Percentiles rank a stretch among this genome's conserved stretches.
Evolutionary conservation across 2,797 vertebrate genomes (phyloP).

Genomic region (Simalia tracyae): DNA sequence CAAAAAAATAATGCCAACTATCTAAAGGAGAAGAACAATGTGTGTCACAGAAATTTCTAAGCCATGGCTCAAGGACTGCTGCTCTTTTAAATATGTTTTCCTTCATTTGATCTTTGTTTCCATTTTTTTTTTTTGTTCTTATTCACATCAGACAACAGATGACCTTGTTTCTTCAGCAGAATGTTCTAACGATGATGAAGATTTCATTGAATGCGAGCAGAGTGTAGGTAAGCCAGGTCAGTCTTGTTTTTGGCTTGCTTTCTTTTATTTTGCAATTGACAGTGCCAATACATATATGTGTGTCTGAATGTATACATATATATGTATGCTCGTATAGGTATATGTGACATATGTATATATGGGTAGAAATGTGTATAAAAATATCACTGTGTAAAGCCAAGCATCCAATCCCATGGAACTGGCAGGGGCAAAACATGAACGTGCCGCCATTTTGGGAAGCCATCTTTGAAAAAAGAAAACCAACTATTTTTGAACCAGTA

Average conservation of each 20-base stretch:
- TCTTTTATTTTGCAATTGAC: constrained; percentile 83
- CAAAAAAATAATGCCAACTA: not conserved
- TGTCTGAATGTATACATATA: constrained; percentile 68
- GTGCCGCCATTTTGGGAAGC: constrained; percentile 39
- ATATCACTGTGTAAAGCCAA: constrained; percentile 76
- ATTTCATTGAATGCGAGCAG: constrained; percentile 96
- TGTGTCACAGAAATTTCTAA: not conserved
- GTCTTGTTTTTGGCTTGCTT: constrained; percentile 88
- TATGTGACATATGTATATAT: constrained; percentile 64
- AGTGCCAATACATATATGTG: constrained; percentile 73
- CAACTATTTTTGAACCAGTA: constrained; percentile 22
- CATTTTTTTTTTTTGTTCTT: constrained; percentile 19
- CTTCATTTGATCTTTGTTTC: constrained; percentile 38
- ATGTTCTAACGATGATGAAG: constrained; percentile 98
- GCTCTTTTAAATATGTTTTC: not conserved
- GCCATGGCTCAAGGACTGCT: not conserved
- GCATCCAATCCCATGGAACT: constrained; percentile 93
- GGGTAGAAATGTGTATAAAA: constrained; percentile 66
- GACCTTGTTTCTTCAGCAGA: constrained; percentile 97
- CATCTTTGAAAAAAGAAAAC: constrained; percentile 1
- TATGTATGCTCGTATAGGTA: constrained; percentile 68
- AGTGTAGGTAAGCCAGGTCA: constrained; percentile 99
- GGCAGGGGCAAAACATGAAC: constrained; percentile 44
- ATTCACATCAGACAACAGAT: constrained; percentile 85
- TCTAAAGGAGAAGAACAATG: not conserved